Conservation (phyloP, 2,113 vertebrate species). For the Paracanthobrama guichenoti region DNA sequence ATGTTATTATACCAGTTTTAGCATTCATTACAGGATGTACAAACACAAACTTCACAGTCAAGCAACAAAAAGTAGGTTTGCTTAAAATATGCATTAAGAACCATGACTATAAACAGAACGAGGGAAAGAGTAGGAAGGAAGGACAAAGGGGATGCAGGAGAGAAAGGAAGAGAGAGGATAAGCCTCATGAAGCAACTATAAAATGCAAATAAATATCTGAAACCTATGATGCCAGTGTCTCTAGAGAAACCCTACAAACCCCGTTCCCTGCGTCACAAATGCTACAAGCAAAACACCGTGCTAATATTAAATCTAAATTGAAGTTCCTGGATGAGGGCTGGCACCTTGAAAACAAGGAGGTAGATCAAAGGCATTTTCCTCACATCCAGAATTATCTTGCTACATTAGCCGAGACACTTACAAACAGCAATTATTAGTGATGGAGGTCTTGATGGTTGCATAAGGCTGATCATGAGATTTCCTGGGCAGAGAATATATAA, state of each 20-base stretch:
- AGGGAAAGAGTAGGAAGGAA: not conserved
- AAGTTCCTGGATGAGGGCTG: constrained; percentile 13
- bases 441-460: not conserved
- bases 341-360: constrained; percentile 21
- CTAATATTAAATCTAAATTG: constrained; percentile 41
- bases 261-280: constrained; percentile 12
- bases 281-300: constrained; percentile 12
- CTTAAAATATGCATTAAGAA: constrained; percentile 8
- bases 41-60: constrained; percentile 22
- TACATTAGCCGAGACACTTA: constrained; percentile 8
- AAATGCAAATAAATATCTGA: constrained; percentile 42
- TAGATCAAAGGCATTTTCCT: constrained; percentile 1
- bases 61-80: not conserved
- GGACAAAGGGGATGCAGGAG: not conserved
- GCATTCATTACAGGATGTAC: constrained; percentile 25
- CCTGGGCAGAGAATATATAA: not conserved
- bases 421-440: constrained; percentile 20
- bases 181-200: constrained; percentile 34
- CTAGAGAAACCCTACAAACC: constrained; percentile 35
- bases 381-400: not conserved
- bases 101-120: not conserved
- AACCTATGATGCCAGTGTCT: constrained; percentile 11
- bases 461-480: not conserved
- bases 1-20: constrained; percentile 34
- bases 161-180: not conserved